Conservation (phyloP, 1,140 invertebrate genomes). For the Neelides sp. region DNA sequence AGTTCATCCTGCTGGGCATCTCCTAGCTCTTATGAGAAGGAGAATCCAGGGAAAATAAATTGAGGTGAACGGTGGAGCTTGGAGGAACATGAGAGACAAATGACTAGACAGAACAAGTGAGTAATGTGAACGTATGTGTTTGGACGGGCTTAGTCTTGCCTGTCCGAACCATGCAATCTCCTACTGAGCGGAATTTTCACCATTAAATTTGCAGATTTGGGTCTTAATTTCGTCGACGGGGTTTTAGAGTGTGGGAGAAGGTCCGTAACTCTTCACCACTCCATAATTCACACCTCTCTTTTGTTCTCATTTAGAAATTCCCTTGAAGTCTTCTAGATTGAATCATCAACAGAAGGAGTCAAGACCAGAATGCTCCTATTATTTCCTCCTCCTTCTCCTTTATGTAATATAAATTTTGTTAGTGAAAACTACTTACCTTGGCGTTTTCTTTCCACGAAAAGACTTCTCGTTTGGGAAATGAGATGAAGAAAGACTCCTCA, state of each 20-base stretch:
- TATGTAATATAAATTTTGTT: not conserved
- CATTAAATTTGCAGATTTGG: conserved; percentile 14
- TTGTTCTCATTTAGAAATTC: conserved; percentile 2
- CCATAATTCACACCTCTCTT: conserved; percentile 14
- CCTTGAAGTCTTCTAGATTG: conserved; percentile 8
- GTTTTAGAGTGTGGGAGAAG: conserved; percentile 2
- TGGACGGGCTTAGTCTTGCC: too few species aligned
- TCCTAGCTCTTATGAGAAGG: too few species aligned
- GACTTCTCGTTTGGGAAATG: not conserved
- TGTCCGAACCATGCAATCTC: conserved; percentile 4
- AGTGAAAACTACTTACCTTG: conserved; percentile 9
- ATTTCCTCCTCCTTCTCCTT: too few species aligned
- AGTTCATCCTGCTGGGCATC: too few species aligned
- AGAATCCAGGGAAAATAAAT: too few species aligned
- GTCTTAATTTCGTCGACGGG: conserved; percentile 9
- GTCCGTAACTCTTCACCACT: conserved; percentile 2
- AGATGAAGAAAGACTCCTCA: too few species aligned
- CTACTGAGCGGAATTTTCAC: conserved; percentile 9
- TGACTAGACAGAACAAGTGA: too few species aligned
- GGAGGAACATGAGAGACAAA: too few species aligned
- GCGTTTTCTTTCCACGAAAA: not conserved
- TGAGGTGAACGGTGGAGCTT: too few species aligned
- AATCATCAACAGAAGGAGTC: conserved; percentile 6
- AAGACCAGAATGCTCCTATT: too few species aligned
- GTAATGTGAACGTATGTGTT: too few species aligned